Evolutionary conservation across 2,113 vertebrate species (phyloP), one percentile per base, ranked within the genome.

Genomic region (Motacilla tschutschensis): DNA sequence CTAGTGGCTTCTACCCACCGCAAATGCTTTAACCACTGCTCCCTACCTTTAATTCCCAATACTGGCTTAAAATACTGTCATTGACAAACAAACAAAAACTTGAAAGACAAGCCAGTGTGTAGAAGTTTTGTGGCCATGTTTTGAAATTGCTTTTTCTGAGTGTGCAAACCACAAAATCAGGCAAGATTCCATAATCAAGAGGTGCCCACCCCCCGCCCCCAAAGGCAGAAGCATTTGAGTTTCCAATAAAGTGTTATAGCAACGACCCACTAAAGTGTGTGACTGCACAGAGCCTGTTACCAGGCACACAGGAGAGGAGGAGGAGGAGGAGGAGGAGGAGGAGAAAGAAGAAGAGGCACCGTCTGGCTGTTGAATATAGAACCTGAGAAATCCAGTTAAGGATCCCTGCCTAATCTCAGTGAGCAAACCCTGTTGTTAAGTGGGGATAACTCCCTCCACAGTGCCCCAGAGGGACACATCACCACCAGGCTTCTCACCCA

Each of bases 31-130:
- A 76, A 63, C 36, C 29, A 38, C 21, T 29, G 35, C n/a, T 92
- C n/a, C 31, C 10, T 15, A 31, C 24, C 73, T 85, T 85, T 24
- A 26, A 17, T 59, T 55, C 22, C 7, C 28, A 62, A 40, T 46
- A 8, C 43, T 65, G 17, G 66, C 62, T 51, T 18, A 80, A 51
- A 13, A 31, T 3, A 19, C 4, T 47, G 16, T 22, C 12, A 40
- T 26, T 38, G 60, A 40, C n/a, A 80, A 50, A 17, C 10, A 47
- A 57, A 6, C 16, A 24, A 60, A 31, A 44, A 9, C 16, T 9
- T 12, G n/a, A 36, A 72, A 63, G 13, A 28, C 2, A 5, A 67
- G 21, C 4, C 8, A 5, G 14, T 0, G 1, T 12, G 38, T 9
- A n/a, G 20, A 71, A 55, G 14, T 65, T 88, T 65, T 7, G 3